A percentile compares a stretch with the other conserved stretches of the same genome.
Conservation (phyloP, 1,140 invertebrate genomes). For the Drosophila nigromelanica region DNA sequence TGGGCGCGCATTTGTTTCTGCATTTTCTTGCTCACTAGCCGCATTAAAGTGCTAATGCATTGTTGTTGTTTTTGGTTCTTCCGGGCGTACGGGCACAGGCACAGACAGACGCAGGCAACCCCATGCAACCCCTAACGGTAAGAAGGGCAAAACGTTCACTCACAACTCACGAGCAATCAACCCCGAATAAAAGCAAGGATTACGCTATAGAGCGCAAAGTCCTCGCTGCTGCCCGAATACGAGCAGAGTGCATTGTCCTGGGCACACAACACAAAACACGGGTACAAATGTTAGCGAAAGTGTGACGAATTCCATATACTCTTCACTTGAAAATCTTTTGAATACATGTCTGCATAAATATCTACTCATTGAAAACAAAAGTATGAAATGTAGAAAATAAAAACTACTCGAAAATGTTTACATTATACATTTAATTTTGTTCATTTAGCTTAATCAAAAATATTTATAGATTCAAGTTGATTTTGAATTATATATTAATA, state of each 20-base stretch:
- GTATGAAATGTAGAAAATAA: too few species aligned
- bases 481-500: background rate
- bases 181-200: slow-evolving; percentile 79
- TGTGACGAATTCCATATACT: slow-evolving; percentile 1
- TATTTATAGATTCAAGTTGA: background rate
- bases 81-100: slow-evolving; percentile 8
- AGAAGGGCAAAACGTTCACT: slow-evolving; percentile 52
- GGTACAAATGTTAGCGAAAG: background rate
- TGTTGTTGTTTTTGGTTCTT: slow-evolving; percentile 76
- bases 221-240: slow-evolving; percentile 30
- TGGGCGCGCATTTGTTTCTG: slow-evolving; percentile 76
- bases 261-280: slow-evolving; percentile 12
- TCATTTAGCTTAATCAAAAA: background rate
- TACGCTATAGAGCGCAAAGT: slow-evolving; percentile 56
- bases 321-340: background rate
- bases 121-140: slow-evolving; percentile 59
- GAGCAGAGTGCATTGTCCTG: slow-evolving; percentile 73
- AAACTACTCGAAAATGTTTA: background rate
- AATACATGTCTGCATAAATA: too few species aligned
- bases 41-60: slow-evolving; percentile 83
- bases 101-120: slow-evolving; percentile 11
- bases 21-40: slow-evolving; percentile 79
- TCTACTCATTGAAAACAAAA: too few species aligned
- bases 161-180: slow-evolving; percentile 72
- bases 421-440: too few species aligned